These are phyloP conservation scores for Tetrax tetrax DNA, from an alignment of 2,113 vertebrate species.

Conservation along the genomic window DNA sequence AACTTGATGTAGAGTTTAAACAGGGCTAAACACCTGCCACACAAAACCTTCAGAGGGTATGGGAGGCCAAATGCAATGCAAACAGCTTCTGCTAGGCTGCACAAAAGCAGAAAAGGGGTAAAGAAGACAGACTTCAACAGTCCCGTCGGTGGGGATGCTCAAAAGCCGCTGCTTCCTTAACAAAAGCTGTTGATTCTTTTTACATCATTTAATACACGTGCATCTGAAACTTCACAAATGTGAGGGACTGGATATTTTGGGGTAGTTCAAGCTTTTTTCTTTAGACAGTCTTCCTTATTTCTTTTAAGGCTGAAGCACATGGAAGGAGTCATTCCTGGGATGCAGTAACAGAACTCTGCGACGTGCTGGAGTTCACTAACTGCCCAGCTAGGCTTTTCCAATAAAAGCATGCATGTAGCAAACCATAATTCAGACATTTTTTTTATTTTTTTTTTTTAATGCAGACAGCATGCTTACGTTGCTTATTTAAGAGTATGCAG, in stretches of 20 bases:
- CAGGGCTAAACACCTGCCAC: background rate
- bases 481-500: background rate
- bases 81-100: background rate
- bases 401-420: background rate
- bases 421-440: background rate
- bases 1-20: background rate
- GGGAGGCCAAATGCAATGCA: background rate
- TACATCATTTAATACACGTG: background rate
- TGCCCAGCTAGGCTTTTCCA: background rate
- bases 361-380: background rate
- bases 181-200: background rate
- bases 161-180: background rate
- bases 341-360: background rate
- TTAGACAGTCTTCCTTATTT: background rate
- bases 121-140: accelerated
- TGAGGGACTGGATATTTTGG: background rate
- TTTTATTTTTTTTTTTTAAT: background rate
- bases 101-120: background rate
- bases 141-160: accelerated
- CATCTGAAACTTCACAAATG: background rate
- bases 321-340: background rate
- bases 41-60: background rate
- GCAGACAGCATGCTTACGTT: background rate
- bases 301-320: background rate
- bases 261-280: background rate